These are phyloP conservation scores for Perithous albicinctus DNA, from an alignment of 2,888 invertebrate species.

Conservation along the genomic window DNA sequence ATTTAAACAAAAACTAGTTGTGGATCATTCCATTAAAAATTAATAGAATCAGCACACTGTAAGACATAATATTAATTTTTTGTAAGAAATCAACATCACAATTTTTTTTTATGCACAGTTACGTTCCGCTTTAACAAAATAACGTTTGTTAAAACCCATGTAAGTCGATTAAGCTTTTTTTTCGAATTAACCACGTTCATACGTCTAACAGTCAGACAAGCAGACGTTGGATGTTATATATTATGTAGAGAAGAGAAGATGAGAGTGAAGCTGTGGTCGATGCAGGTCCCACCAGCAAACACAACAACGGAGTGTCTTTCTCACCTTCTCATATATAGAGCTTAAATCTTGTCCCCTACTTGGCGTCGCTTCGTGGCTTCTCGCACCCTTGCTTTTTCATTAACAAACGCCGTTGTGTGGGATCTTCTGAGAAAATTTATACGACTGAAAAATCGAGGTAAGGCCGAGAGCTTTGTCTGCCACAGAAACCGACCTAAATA, in stretches of 20 bases:
- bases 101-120: too few relatives aligned
- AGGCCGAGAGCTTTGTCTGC: constrained; percentile 32
- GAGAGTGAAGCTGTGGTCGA: not conserved
- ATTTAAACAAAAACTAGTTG: too few relatives aligned
- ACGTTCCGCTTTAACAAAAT: too few relatives aligned
- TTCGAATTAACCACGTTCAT: too few relatives aligned
- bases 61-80: too few relatives aligned
- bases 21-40: too few relatives aligned
- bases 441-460: constrained; percentile 46
- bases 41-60: too few relatives aligned
- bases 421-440: constrained; percentile 40
- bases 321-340: not conserved
- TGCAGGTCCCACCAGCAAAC: not conserved
- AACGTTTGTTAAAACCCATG: too few relatives aligned
- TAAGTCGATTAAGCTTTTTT: too few relatives aligned
- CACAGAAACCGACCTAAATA: not conserved
- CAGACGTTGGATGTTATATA: too few relatives aligned
- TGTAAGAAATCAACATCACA: too few relatives aligned
- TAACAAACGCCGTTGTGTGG: constrained; percentile 23
- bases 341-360: constrained; percentile 26
- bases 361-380: constrained; percentile 13
- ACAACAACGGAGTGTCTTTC: not conserved
- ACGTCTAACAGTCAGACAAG: too few relatives aligned
- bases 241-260: not conserved
- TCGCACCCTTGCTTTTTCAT: constrained; percentile 46